Evolutionary conservation across 1,140 invertebrate species (phyloP).

Genomic region (Anthonomus grandis): DNA sequence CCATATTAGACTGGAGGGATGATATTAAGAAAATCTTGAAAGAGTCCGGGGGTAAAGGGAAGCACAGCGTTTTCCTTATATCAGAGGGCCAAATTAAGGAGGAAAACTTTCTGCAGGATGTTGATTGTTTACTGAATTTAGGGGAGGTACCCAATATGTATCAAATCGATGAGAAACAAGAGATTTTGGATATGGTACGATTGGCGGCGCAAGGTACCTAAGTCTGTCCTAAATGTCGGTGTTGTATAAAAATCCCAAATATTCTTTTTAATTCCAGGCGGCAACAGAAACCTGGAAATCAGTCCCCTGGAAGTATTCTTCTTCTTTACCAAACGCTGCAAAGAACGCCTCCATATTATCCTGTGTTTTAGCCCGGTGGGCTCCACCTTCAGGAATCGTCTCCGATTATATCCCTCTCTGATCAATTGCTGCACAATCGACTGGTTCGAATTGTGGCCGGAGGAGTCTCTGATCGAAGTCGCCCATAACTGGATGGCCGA

Average conservation of each 20-base stretch:
- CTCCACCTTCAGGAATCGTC: conserved; percentile 71
- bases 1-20: conserved; percentile 79
- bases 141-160: conserved; percentile 87
- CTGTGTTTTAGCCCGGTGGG: conserved; percentile 91
- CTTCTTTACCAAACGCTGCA: conserved; percentile 81
- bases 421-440: conserved; percentile 95
- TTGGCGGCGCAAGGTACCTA: conserved; percentile 63
- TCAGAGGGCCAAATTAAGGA: conserved; percentile 86
- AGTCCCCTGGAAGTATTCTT: conserved; percentile 75
- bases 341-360: conserved; percentile 83
- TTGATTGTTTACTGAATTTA: conserved; percentile 83
- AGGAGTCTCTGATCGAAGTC: conserved; percentile 88
- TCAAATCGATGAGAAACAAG: conserved; percentile 82
- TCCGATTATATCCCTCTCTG: conserved; percentile 84
- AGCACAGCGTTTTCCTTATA: conserved; percentile 76
- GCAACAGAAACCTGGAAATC: conserved; percentile 76
- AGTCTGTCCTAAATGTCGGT: not conserved
- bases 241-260: too few relatives aligned
- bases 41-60: conserved; percentile 68
- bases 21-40: conserved; percentile 84
- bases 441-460: conserved; percentile 93
- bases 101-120: conserved; percentile 82
- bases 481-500: conserved; percentile 76
- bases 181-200: conserved; percentile 76
- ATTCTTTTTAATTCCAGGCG: conserved; percentile 45